Base-by-base conservation (phyloP, 2,888 invertebrate species). In the Tyria jacobaeae region DNA sequence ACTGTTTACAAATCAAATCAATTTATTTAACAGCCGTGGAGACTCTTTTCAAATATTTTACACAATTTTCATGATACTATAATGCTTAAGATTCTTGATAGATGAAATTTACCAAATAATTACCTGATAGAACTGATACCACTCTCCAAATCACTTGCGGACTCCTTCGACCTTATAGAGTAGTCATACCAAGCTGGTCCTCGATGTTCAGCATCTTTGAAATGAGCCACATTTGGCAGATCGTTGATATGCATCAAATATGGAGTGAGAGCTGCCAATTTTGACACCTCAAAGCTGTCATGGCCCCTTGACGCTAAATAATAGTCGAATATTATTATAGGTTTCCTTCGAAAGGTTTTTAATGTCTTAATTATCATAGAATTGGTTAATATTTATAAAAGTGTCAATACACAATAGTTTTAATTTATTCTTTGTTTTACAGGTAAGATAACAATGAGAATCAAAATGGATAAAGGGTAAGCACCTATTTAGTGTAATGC, bases 121-220 rank as follows among this genome's bases (percentile, higher is more conserved):
- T 41, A 41, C 57, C 72, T 73, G 47, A 73, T 64, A 48, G 49
- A 57, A 34, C 67, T 67, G 6, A 58, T 44, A 0, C 68, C 71
- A 4, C 62, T 70, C 34, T 73, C 57, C n/a, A 77, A 10, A 0
- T 69, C 73, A 53, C 82, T 86, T 0, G 66, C 68, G 0, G 76
- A 65, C 2, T 71, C 78, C 0, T 57, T 52, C 0, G 76, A 64
- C 0, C 70, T 68, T 0, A 65, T 64, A 0, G 77, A 62, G 15
- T 57, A 60, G 49, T 83, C 79, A 53, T 87, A 84, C 87, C 89
- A 91, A 34, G 66, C 61, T 0, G 83, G 81, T 0, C 90, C 90
- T 2, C 90, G 75, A 60, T 90, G 87, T 47, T 86, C 71, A 0
- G 86, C 90, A 34, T 90, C 90, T 0, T 78, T 68, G 49, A 86